Base-by-base conservation (phyloP, 2,113 vertebrate species). In the Mastomys coucha region DNA sequence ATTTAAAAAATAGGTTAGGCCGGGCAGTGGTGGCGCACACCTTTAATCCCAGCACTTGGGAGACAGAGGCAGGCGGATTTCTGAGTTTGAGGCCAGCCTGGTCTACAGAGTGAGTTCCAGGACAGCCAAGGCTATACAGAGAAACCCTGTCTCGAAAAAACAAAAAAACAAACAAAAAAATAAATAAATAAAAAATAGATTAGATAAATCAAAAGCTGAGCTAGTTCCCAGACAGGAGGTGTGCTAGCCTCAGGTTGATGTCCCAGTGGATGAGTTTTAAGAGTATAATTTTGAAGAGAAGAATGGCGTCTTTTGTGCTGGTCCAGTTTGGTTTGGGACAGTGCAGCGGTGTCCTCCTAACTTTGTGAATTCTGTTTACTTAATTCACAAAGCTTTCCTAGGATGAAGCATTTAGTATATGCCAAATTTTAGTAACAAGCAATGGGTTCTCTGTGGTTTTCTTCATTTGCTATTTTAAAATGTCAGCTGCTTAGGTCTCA, bases 391-490 rank as follows among this genome's bases (percentile, higher is more conserved):
- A n/a, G 84, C 45, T 95, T 45, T 65, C 77, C 86, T 56, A 73
- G 70, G 49, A 58, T 6, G n/a, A 76, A 91, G 73, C 94, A 78
- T 84, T 63, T 65, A 80, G 8, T 12, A 70, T 82, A 69, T 65
- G 89, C 73, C 56, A 91, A 84, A 89, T 94, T 7, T 89, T 36
- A 89, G 42, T 49, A 89, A 88, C 86, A 72, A 93, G 58, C 91
- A 92, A 93, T 94, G 58, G n/a, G 85, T 93, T 95, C 89, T 26
- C 75, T 93, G 87, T 93, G 91, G 67, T 97, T 96, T 96, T 77
- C 88, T 89, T 97, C 86, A 92, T 95, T 93, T 91, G 80, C 76
- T 77, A 13, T 92, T 97, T 94, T 92, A 67, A 91, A 94, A 93
- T 95, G 78, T 78, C 53, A 91, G 73, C 80, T 39, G 28, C 53